These are phyloP conservation scores for Manis pentadactyla DNA, from an alignment of 2,797 vertebrate genomes.

Conservation along the genomic window DNA sequence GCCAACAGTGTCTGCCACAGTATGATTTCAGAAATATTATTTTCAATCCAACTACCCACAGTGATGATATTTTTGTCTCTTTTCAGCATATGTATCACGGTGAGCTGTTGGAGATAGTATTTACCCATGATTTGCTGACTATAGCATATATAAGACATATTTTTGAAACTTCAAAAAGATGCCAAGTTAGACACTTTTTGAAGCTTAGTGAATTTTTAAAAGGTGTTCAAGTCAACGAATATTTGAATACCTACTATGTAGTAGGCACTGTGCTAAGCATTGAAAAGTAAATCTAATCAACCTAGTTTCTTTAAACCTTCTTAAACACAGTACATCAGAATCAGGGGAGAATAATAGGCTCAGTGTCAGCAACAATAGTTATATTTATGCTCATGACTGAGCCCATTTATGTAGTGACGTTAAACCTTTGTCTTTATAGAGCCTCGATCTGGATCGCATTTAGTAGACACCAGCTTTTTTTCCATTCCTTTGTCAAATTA, in stretches of 20 bases:
- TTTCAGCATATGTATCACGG: neutral
- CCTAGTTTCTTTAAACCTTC: neutral
- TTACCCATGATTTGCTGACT: neutral
- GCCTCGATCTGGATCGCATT: neutral
- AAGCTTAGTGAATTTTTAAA: neutral
- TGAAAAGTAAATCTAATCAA: neutral
- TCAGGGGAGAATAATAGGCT: neutral
- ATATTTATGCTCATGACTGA: neutral
- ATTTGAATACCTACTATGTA: neutral
- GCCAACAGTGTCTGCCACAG: neutral
- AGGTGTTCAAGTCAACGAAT: neutral
- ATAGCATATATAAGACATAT: neutral
- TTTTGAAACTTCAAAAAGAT: neutral
- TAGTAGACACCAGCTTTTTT: neutral
- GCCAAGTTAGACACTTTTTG: neutral
- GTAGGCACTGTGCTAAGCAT: neutral
- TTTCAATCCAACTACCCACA: slow-evolving; percentile 39
- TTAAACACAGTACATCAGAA: neutral
- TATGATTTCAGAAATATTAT: neutral
- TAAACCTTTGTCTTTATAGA: neutral
- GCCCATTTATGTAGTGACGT: neutral
- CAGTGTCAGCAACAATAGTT: accelerated
- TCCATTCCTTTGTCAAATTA: neutral
- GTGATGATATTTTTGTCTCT: slow-evolving; percentile 14
- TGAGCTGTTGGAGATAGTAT: neutral